Conservation (phyloP, 2,888 invertebrate genomes). For the Tenthredo mesomela region DNA sequence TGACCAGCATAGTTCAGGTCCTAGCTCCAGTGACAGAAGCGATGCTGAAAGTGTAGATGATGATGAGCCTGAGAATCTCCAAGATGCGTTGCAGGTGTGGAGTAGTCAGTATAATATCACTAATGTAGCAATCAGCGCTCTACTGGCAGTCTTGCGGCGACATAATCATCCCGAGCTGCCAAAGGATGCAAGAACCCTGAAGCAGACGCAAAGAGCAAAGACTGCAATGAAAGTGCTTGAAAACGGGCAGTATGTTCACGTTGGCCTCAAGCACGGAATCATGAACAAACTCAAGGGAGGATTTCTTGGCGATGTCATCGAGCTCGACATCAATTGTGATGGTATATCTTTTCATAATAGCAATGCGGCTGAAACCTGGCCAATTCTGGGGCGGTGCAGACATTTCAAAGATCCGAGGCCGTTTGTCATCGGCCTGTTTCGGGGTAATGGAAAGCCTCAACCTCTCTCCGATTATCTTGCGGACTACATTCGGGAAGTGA, state of each 20-base stretch:
- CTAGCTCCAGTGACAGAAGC: slow-evolving; percentile 2
- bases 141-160: slow-evolving; percentile 39
- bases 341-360: not conserved
- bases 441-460: slow-evolving; percentile 6
- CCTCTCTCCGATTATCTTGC: slow-evolving; percentile 7
- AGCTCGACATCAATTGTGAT: not conserved
- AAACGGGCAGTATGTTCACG: slow-evolving; percentile 13
- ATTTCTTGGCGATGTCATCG: not conserved
- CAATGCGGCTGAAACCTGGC: slow-evolving; percentile 5
- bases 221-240: slow-evolving; percentile 4
- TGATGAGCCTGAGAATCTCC: not conserved
- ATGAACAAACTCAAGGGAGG: not conserved
- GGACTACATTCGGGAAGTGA: not conserved
- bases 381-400: slow-evolving; percentile 9
- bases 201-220: slow-evolving; percentile 29
- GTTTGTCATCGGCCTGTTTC: slow-evolving; percentile 2
- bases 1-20: slow-evolving; percentile 3
- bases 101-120: slow-evolving; percentile 7
- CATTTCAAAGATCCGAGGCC: too few species aligned
- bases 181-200: slow-evolving; percentile 45
- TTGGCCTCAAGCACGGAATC: slow-evolving; percentile 17
- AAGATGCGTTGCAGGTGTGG: not conserved
- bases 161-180: slow-evolving; percentile 49
- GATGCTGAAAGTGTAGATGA: slow-evolving; percentile 3
- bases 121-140: slow-evolving; percentile 24